Evolutionary conservation across 2,888 invertebrate genomes (phyloP).

Genomic region (Callyntrura guangdongensis): DNA sequence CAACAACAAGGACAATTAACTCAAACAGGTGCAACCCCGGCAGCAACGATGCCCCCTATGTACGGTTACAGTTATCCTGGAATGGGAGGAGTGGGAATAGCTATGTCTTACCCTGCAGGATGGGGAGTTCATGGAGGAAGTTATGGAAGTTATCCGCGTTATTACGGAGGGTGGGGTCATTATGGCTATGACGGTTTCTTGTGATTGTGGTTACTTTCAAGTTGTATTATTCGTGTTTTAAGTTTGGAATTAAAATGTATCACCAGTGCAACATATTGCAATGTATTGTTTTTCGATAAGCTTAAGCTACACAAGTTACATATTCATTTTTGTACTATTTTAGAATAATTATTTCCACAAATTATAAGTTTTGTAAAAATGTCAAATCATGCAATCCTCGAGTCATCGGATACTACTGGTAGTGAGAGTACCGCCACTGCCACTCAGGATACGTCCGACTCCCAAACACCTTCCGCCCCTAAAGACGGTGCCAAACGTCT

Average conservation of each 20-base stretch:
- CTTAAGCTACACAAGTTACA: no score
- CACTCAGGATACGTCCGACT: background rate
- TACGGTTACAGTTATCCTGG: background rate
- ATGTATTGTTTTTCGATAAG: no score
- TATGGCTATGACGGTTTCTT: background rate
- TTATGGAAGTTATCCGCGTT: background rate
- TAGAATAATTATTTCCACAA: background rate
- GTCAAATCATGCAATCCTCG: background rate
- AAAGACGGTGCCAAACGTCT: no score
- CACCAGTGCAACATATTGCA: no score
- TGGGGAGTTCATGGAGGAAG: background rate
- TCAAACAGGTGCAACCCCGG: background rate
- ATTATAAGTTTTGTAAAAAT: background rate
- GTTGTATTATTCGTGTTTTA: background rate
- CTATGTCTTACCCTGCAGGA: background rate
- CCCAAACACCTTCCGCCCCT: conserved; percentile 3
- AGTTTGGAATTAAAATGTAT: background rate
- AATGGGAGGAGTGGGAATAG: background rate
- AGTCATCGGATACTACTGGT: background rate
- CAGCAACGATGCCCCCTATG: background rate
- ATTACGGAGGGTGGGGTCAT: background rate
- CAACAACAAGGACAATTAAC: background rate
- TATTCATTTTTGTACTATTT: no score
- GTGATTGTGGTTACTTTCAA: background rate
- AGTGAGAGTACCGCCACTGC: no score